A percentile compares a stretch with the other conserved stretches of the same genome.
phyloP scores from a whole-genome alignment of 2,888 invertebrate genomes.

The Scaptomyza caliginosa region DNA sequence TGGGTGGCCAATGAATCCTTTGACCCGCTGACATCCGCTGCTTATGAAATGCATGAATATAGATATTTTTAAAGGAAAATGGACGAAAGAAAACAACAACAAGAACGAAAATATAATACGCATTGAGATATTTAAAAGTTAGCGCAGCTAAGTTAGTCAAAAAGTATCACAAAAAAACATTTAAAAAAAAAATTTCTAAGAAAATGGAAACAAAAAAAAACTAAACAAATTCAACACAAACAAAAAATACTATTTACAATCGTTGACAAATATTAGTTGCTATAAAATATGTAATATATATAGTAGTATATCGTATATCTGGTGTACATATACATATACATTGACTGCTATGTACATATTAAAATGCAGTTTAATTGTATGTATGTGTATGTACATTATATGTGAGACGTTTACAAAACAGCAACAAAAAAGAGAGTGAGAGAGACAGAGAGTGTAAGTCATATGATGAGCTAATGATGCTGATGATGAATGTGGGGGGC shows the following conservation, averaged over 20 bases:
- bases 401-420: slow-evolving; percentile 5
- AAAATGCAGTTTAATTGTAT: slow-evolving; percentile 1
- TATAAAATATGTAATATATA: background rate
- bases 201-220: background rate
- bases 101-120: slow-evolving; percentile 47
- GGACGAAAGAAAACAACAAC: slow-evolving; percentile 37
- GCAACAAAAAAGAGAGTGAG: slow-evolving; percentile 20
- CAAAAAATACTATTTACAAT: slow-evolving; percentile 10
- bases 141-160: slow-evolving; percentile 36
- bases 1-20: slow-evolving; percentile 92
- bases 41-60: slow-evolving; percentile 80
- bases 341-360: slow-evolving; percentile 14
- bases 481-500: slow-evolving; percentile 4
- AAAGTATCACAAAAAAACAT: slow-evolving; percentile 3
- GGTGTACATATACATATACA: slow-evolving; percentile 5
- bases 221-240: background rate
- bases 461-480: slow-evolving; percentile 15
- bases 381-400: slow-evolving; percentile 10
- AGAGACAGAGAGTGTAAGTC: slow-evolving; percentile 14
- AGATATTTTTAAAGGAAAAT: slow-evolving; percentile 38
- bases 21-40: slow-evolving; percentile 92
- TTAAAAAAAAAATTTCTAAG: slow-evolving; percentile 6
- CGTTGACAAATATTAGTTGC: slow-evolving; percentile 9
- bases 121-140: slow-evolving; percentile 36
- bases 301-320: slow-evolving; percentile 8